Percentiles rank a stretch among this genome's conserved stretches.
phyloP scores from a whole-genome alignment of 2,797 vertebrate species.

The Tarsius wallacei region DNA sequence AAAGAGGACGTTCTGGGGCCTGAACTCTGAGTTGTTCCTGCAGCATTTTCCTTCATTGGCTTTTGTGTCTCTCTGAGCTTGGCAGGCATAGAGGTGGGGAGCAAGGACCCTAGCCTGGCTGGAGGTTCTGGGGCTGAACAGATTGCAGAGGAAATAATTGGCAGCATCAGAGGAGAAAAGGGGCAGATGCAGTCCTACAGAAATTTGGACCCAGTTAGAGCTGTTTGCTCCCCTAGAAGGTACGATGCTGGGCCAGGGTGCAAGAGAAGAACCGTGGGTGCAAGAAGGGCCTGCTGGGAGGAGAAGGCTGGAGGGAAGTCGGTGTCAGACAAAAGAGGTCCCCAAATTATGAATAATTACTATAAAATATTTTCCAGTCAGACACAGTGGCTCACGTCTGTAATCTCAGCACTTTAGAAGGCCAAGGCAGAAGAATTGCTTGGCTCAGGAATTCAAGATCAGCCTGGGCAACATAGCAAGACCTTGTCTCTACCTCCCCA shows the following conservation, averaged over 20 bases:
- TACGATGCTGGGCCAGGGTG: neutral
- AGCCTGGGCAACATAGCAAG: too few species aligned
- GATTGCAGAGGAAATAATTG: neutral
- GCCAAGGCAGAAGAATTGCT: too few species aligned
- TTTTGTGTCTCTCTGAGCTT: neutral
- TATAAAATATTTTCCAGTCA: too few species aligned
- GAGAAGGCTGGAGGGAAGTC: neutral
- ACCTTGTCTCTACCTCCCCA: too few species aligned
- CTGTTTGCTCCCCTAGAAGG: rapidly evolving
- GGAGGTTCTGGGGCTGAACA: neutral
- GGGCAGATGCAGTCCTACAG: neutral
- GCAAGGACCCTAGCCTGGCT: neutral
- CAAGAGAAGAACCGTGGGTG: too few species aligned
- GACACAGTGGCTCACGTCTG: too few species aligned
- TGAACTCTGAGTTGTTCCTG: neutral
- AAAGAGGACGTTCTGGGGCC: neutral
- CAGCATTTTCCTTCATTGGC: neutral
- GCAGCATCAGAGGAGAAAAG: neutral
- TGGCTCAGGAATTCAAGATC: too few species aligned
- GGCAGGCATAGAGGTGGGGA: neutral
- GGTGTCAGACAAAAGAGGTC: neutral
- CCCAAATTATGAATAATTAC: neutral
- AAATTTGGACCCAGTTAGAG: neutral
- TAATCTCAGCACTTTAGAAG: too few species aligned
- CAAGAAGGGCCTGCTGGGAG: neutral